Evolutionary conservation across 2,888 invertebrate genomes (phyloP), one percentile per base, ranked within the genome.

Genomic region (Caenorhabditis macrosperma): DNA sequence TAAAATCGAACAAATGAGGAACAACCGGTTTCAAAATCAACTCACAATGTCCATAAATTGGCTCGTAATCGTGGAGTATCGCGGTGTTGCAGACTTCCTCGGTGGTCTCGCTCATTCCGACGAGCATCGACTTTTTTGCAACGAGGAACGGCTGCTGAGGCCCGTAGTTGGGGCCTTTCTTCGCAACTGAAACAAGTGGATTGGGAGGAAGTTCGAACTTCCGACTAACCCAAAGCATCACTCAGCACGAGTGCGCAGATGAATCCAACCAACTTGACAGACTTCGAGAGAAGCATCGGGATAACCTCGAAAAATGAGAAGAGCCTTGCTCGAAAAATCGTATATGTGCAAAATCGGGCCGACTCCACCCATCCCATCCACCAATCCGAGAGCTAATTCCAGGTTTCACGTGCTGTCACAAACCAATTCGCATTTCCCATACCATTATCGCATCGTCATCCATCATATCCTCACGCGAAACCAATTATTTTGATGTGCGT

Each of bases 91-190:
- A 72, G 1, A 72, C 72, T 30, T 72, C 63, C 5, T 72, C 72
- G 10, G 64, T 72, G 9, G 52, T 48, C 17, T 63, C 63, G 26
- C 64, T 72, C 55, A 72, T 63, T 20, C 72, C 72, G 1, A 72
- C 72, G 20, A 72, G 28, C 55, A 72, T 72, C 3, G 72, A 72
- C 33, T 48, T 55, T n/a, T 72, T 72, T 9, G 6, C 30, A 0
- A 60, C 10, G 38, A 35, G 20, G 2, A 55, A n/a, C n/a, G n/a
- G 55, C 17, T 38, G 10, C 5, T 17, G 12, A 38, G 15, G 9
- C 12, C 5, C 33, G 48, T 50, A 7, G 50, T 9, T 24, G 12
- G 24, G 50, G 3, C 20, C 26, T 4, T 38, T 38, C 46, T 46
- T 46, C 20, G 46, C 46, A 4, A 22, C 22, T 22, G 26, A 50